Base-by-base conservation (phyloP, 2,888 invertebrate genomes). In the Silvanus unidentatus region DNA sequence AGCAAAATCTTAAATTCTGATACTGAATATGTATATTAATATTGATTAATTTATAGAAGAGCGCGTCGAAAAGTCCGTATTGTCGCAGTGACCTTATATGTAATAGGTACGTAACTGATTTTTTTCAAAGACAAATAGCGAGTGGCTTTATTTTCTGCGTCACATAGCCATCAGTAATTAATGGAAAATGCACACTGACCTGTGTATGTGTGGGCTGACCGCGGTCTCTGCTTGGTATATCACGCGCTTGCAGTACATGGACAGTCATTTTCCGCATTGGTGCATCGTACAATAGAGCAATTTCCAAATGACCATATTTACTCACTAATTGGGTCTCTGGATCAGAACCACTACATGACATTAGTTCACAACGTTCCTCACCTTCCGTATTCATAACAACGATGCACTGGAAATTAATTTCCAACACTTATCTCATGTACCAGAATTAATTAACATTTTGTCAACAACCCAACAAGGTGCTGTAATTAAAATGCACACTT, bases 241-340 rank as follows among this genome's bases (percentile, higher is more conserved):
- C 84, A 40, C 86, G 78, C 0, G 91, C 94, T 72, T 94, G 93
- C 52, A 94, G 77, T 42, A 96, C 85, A 62, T 92, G 91, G 15
- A 95, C 87, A 36, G 90, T 90, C 89, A 95, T 92, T 73, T 88
- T 89, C 47, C 90, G 80, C 73, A 91, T 88, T 5, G 90, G 89
- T 10, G 91, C 88, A 68, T 94, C 93, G 69, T 94, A 95, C 27
- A 89, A 75, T 63, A 95, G 79, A 5, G 92, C 89, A 48, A 94
- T 81, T 72, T 95, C 93, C 51, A 96, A 76, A 50, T 85, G 83
- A 4, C 94, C 91, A 54, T 88, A 82, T 50, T 78, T 76, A 70
- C 71, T 81, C 61, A 69, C 53, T 34, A 63, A 34, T 39, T 75
- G 77, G 8, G 77, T 75, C 72, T 79, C 77, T 69, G 66, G 45